Conservation (phyloP, 2,113 vertebrate species). For the Butorides virescens region DNA sequence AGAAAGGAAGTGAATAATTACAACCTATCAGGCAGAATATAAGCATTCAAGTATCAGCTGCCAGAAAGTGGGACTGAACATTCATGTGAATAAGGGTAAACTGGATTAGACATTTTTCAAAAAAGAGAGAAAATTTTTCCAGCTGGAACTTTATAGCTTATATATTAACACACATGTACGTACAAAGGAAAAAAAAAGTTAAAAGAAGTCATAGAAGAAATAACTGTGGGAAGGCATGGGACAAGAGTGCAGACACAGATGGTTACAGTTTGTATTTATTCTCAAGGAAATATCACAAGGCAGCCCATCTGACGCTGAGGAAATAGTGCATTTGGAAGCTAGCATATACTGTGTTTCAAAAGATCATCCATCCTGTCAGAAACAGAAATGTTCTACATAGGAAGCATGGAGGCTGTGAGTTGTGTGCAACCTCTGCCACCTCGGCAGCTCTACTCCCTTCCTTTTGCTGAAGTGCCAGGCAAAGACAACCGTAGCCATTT, state of each 20-base stretch:
- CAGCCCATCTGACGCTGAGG: conserved; percentile 7
- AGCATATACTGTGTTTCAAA: neutral
- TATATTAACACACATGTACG: neutral
- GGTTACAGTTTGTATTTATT: conserved; percentile 21
- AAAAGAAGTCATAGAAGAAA: neutral
- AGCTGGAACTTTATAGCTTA: neutral
- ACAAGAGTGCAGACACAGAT: conserved; percentile 25
- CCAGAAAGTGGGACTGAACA: neutral
- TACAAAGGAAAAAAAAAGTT: neutral
- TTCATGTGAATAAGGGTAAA: neutral
- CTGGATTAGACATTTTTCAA: neutral
- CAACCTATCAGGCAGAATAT: neutral
- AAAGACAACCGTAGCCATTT: neutral
- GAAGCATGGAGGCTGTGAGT: neutral
- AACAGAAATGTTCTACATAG: neutral
- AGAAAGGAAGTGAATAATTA: conserved; percentile 15
- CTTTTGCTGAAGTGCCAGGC: neutral
- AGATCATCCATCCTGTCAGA: neutral
- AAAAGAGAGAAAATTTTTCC: neutral
- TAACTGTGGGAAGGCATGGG: neutral
- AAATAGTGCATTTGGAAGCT: neutral
- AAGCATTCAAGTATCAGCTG: neutral
- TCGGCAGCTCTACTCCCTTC: neutral
- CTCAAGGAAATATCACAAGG: neutral
- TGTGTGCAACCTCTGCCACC: neutral